A percentile compares a stretch with the other conserved stretches of the same genome.
Evolutionary conservation across 2,113 vertebrate genomes (phyloP).

Genomic region (Cryptotis parvus): DNA sequence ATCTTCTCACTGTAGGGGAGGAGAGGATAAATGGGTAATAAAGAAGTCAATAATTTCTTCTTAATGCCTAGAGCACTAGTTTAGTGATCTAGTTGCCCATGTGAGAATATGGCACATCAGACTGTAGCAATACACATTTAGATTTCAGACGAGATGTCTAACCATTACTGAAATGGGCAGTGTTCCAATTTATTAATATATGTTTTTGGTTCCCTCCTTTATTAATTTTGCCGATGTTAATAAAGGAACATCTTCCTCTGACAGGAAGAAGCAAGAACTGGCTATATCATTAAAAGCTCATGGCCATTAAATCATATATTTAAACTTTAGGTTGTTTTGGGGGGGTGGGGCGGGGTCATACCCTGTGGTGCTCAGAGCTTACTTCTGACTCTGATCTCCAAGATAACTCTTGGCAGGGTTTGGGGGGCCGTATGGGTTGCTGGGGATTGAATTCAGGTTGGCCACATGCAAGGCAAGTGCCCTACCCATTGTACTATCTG

Average conservation of each 20-base stretch:
- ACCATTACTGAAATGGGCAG: neutral
- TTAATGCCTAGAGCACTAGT: neutral
- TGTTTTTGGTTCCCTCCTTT: neutral
- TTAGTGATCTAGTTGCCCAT: neutral
- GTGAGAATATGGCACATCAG: neutral
- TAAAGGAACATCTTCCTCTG: too few relatives aligned
- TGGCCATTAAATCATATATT: neutral
- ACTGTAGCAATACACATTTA: too few relatives aligned
- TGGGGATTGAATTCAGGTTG: too few relatives aligned
- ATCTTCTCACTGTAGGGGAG: neutral
- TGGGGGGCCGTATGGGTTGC: too few relatives aligned
- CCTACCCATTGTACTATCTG: too few relatives aligned
- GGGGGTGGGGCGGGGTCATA: too few relatives aligned
- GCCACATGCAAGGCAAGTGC: too few relatives aligned
- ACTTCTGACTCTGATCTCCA: too few relatives aligned
- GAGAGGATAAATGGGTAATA: neutral
- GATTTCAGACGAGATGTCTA: neutral
- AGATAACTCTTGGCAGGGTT: too few relatives aligned
- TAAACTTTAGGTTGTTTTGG: too few relatives aligned
- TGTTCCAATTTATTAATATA: too few relatives aligned
- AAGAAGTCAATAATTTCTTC: neutral
- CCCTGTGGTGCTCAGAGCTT: too few relatives aligned
- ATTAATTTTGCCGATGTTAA: neutral
- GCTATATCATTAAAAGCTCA: neutral
- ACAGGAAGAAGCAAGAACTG: slow-evolving; percentile 22